Evolutionary conservation across 2,888 invertebrate genomes (phyloP).

Genomic region (Mamestra brassicae): DNA sequence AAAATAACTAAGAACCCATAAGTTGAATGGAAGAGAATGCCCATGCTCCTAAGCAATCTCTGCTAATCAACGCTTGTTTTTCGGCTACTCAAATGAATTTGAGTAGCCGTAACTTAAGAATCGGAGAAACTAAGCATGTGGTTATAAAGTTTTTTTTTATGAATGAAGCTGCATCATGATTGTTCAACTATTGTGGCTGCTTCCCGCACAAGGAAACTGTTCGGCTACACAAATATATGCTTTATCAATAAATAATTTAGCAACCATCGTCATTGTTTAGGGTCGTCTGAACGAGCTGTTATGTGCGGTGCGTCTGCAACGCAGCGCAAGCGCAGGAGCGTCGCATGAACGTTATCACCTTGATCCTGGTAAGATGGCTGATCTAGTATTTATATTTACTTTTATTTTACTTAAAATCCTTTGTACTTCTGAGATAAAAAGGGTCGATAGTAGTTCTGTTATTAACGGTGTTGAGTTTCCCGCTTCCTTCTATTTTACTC

Average conservation of each 20-base stretch:
- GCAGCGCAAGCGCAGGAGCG: slow-evolving; percentile 91
- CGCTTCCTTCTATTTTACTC: neutral
- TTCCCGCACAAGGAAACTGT: too few species aligned
- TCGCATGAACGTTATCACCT: slow-evolving; percentile 94
- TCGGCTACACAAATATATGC: too few species aligned
- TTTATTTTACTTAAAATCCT: neutral
- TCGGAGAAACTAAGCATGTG: too few species aligned
- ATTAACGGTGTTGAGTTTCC: neutral
- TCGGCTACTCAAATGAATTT: too few species aligned
- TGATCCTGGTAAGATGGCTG: slow-evolving; percentile 90
- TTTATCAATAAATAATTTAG: neutral
- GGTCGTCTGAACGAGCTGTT: slow-evolving; percentile 97
- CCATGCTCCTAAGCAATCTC: too few species aligned
- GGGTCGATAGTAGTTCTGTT: neutral
- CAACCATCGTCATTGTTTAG: slow-evolving; percentile 77
- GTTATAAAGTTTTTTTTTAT: too few species aligned
- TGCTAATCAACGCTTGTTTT: too few species aligned
- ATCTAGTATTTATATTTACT: neutral
- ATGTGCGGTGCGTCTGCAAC: slow-evolving; percentile 95
- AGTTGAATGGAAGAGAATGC: too few species aligned
- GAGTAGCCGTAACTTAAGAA: too few species aligned
- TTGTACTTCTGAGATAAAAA: neutral
- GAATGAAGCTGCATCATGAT: too few species aligned
- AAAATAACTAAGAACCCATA: too few species aligned
- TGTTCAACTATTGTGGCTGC: neutral